Evolutionary conservation across 2,888 invertebrate species (phyloP), one percentile per base, ranked within the genome.

Genomic region (Thymelicus sylvestris): DNA sequence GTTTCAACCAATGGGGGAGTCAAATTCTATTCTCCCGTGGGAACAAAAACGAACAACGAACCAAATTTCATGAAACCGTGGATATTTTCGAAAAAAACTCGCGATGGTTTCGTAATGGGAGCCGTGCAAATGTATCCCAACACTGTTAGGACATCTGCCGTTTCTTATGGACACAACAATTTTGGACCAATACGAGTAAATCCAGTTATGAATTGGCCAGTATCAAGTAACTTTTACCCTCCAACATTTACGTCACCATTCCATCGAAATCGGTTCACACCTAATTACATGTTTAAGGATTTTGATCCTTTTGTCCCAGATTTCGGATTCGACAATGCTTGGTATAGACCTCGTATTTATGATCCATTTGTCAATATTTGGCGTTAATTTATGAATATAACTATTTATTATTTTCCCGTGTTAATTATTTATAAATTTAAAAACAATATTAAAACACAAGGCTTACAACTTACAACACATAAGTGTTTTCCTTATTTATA

Each of bases 1-100:
- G 78, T 87, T 0, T 85, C 89, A 2, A 83, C 90, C 2, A 73
- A 86, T 41, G 83, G 85, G 6, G 87, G 86, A 7, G 75, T 89
- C 7, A 83, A 87, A 65, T 80, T 87, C 48, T 87, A 81, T 67
- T 84, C 89, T 8, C 66, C 80, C 0, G 8, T 81, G 8, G 71
- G 74, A 7, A 74, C 79, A 24, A 73, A 78, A 59, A 38, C 77
- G 6, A 73, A 77, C n/a, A 76, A 79, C 4, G 78, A 76, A 73
- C 12, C 70, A 41, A 50, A 65, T 2, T 78, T 75, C 70, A 44
- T 72, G 73, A 13, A 74, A 4, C 70, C 65, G 15, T 66, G 65
- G 65, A 60, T 66, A n/a, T 66, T 61, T 55, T 60, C 65, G 8
- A 66, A 67, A 7, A 75, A 75, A 24, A 74, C 76, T n/a, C 67